A percentile compares a stretch with the other conserved stretches of the same genome.
These are phyloP conservation scores for Protobothrops flavoviridis DNA, from an alignment of 2,113 vertebrate genomes.

Conservation along the genomic window DNA sequence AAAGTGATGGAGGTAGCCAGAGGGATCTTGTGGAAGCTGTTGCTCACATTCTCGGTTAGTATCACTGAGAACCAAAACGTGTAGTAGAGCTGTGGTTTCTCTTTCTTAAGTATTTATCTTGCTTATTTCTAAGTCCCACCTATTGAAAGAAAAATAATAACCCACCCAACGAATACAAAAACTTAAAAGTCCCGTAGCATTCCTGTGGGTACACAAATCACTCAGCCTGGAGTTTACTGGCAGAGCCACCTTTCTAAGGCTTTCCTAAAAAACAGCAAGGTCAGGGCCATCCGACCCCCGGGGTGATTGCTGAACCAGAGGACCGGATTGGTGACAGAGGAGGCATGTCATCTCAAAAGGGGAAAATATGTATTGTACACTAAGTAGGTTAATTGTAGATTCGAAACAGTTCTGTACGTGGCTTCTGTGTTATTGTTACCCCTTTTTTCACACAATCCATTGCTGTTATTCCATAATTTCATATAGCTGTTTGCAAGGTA, in stretches of 20 bases:
- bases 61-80: not conserved
- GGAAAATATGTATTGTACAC: not conserved
- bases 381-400: not conserved
- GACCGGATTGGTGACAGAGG: not conserved
- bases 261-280: not conserved
- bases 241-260: not conserved
- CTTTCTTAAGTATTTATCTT: not conserved
- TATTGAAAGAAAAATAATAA: not conserved
- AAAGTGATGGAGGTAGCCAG: conserved; percentile 63
- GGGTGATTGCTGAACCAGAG: not conserved
- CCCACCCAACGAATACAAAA: not conserved
- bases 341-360: not conserved
- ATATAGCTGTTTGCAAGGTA: not conserved
- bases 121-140: not conserved
- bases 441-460: not conserved
- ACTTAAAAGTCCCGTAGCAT: not conserved
- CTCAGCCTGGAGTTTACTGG: not conserved
- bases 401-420: not conserved
- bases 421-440: not conserved
- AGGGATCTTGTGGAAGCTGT: conserved; percentile 84
- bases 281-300: not conserved
- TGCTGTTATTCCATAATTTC: not conserved
- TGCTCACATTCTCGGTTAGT: conserved; percentile 89
- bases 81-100: not conserved
- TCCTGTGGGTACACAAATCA: not conserved